Evolutionary conservation across 2,888 invertebrate species (phyloP).

Genomic region (Apamea monoglypha): DNA sequence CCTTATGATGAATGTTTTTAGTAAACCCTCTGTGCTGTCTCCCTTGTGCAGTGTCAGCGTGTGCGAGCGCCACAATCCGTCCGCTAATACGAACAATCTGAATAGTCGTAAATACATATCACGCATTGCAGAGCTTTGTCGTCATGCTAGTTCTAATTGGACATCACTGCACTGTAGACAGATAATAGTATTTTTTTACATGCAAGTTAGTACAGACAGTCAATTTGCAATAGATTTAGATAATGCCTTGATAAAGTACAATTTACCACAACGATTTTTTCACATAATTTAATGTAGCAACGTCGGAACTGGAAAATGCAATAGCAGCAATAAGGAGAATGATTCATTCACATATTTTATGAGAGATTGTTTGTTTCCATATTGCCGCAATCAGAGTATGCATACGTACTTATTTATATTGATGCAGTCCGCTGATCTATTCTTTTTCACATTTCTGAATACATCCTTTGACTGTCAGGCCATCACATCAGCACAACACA

Average conservation of each 20-base stretch:
- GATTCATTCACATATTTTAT: not conserved
- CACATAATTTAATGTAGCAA: not conserved
- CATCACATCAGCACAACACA: constrained; percentile 5
- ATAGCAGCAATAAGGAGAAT: not conserved
- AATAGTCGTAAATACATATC: constrained; percentile 25
- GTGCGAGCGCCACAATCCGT: constrained; percentile 39
- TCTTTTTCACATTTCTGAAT: not conserved
- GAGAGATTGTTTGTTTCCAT: not conserved
- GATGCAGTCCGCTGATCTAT: not conserved
- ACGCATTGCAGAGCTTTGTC: not conserved
- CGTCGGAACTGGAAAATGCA: not conserved
- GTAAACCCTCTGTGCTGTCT: not conserved
- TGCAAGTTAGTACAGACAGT: constrained; percentile 5
- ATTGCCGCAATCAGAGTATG: not conserved
- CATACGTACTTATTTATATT: not conserved
- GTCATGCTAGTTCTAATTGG: not conserved
- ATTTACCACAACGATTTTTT: not conserved
- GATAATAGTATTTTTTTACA: constrained; percentile 3
- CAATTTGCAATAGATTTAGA: constrained; percentile 24
- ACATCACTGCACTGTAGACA: constrained; percentile 15
- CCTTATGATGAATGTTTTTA: not conserved
- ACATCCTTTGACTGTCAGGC: not conserved
- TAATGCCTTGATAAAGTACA: constrained; percentile 12
- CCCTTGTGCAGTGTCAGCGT: not conserved
- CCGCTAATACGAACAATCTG: constrained; percentile 20